A percentile compares a stretch with the other conserved stretches of the same genome.
Evolutionary conservation across 2,888 invertebrate species (phyloP).

Genomic region (Panopea generosa): DNA sequence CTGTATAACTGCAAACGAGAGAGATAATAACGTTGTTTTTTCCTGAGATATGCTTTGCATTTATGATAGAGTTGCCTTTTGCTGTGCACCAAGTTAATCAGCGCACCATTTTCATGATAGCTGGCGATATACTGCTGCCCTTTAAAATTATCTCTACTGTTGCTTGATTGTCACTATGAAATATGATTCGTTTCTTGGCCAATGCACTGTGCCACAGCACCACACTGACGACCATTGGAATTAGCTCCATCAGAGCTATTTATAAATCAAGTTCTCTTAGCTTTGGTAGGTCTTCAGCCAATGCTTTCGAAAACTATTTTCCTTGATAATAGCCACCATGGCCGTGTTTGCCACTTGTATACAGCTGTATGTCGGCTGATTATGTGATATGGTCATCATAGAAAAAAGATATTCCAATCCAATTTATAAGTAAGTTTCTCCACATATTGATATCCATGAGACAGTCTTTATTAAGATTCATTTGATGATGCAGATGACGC

Average conservation of each 20-base stretch:
- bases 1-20: constrained; percentile 16
- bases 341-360: constrained; percentile 8
- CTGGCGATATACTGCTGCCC: too few species aligned
- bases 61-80: not conserved
- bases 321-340: constrained; percentile 24
- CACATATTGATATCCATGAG: constrained; percentile 38
- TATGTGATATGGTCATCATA: constrained; percentile 23
- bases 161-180: not conserved
- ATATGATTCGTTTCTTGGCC: not conserved
- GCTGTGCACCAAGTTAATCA: not conserved
- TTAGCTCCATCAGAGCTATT: not conserved
- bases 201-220: not conserved
- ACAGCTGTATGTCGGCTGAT: constrained; percentile 32
- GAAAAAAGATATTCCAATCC: constrained; percentile 56
- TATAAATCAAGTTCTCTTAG: not conserved
- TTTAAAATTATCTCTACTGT: not conserved
- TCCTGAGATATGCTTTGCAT: too few species aligned
- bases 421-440: constrained; percentile 20
- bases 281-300: constrained; percentile 18
- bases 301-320: constrained; percentile 37
- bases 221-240: not conserved
- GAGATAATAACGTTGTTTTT: too few species aligned
- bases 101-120: too few species aligned
- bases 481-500: constrained; percentile 34
- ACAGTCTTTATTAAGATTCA: constrained; percentile 21